Evolutionary conservation across 1,140 invertebrate species (phyloP).

Genomic region (Drosophila carrolli): DNA sequence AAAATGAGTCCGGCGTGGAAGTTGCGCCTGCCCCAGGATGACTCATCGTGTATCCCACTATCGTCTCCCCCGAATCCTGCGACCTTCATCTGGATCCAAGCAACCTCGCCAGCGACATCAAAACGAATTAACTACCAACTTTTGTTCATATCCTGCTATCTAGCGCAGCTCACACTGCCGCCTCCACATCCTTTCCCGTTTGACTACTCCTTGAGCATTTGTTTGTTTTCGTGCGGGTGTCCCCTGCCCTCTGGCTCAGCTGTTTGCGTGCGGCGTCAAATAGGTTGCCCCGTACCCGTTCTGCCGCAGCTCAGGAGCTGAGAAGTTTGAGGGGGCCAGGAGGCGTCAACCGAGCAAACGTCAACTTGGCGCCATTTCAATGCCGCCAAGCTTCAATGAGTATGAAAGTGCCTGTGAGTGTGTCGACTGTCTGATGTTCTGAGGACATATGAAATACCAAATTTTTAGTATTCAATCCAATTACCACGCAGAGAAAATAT

Average conservation of each 20-base stretch:
- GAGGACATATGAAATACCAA: constrained; percentile 8
- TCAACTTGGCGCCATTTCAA: constrained; percentile 65
- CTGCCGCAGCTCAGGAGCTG: not conserved
- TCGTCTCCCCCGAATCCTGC: constrained; percentile 7
- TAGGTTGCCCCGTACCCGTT: constrained; percentile 48
- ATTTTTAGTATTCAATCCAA: constrained; percentile 22
- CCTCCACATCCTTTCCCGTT: not conserved
- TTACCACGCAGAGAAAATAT: constrained; percentile 2
- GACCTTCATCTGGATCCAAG: constrained; percentile 60
- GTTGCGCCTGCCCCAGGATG: constrained; percentile 50
- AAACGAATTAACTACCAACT: constrained; percentile 63
- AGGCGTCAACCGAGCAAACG: constrained; percentile 34
- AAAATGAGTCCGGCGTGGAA: constrained; percentile 3
- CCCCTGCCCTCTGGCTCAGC: constrained; percentile 58
- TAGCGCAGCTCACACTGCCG: constrained; percentile 9
- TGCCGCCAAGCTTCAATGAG: constrained; percentile 12
- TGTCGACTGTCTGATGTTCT: constrained; percentile 12
- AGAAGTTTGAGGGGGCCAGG: not conserved
- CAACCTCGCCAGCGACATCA: constrained; percentile 20
- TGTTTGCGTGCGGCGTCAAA: constrained; percentile 68
- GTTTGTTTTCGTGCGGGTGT: constrained; percentile 59
- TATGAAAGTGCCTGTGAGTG: constrained; percentile 8
- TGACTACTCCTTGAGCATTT: constrained; percentile 39
- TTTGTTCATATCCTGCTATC: constrained; percentile 35
- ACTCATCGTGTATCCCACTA: constrained; percentile 39